phyloP scores from a whole-genome alignment of 2,113 vertebrate genomes.

The Empidonax alnorum region DNA sequence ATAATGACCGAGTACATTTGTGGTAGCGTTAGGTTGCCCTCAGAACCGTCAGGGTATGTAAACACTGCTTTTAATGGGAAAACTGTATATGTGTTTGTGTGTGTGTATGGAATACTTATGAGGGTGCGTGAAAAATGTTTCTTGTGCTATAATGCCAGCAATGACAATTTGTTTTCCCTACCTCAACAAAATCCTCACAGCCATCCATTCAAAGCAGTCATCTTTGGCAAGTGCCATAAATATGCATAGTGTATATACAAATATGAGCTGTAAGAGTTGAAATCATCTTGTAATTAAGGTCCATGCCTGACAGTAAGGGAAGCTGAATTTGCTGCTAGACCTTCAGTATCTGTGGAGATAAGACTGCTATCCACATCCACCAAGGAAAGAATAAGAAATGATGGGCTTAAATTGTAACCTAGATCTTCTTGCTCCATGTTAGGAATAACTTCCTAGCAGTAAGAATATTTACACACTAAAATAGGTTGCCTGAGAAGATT shows the following conservation, averaged over 20 bases:
- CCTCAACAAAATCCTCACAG: slow-evolving; percentile 19
- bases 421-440: not conserved
- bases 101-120: not conserved
- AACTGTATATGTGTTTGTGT: not conserved
- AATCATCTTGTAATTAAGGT: slow-evolving; percentile 47
- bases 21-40: not conserved
- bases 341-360: not conserved
- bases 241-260: slow-evolving; percentile 6
- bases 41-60: slow-evolving; percentile 1
- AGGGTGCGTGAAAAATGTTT: slow-evolving; percentile 16
- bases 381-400: not conserved
- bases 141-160: not conserved
- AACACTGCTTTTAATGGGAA: not conserved
- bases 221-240: slow-evolving; percentile 32
- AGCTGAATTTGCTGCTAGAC: slow-evolving; percentile 27
- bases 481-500: not conserved
- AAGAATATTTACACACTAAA: not conserved
- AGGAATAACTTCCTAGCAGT: not conserved
- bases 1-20: not conserved
- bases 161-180: slow-evolving; percentile 38
- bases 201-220: slow-evolving; percentile 10
- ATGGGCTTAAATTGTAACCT: not conserved
- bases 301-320: not conserved
- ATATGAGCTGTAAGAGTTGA: slow-evolving; percentile 9
- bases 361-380: not conserved